phyloP scores from a whole-genome alignment of 2,888 invertebrate genomes.

The Lysandra coridon region DNA sequence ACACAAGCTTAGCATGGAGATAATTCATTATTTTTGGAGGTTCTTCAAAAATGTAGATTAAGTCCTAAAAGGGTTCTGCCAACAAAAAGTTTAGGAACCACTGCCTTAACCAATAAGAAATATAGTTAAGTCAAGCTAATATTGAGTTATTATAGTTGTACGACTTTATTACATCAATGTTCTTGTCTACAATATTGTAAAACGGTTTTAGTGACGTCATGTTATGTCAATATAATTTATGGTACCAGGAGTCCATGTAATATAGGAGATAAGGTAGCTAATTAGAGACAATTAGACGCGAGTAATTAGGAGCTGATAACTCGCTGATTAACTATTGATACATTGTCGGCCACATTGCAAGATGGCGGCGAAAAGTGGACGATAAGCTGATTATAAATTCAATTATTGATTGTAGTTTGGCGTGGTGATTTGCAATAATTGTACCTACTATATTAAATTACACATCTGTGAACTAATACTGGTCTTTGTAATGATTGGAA shows the following conservation, averaged over 20 bases:
- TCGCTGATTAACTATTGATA: conserved; percentile 46
- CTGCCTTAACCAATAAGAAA: no score
- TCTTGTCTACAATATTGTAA: neutral
- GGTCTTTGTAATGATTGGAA: neutral
- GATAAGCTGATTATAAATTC: conserved; percentile 17
- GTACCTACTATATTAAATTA: neutral
- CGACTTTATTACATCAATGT: no score
- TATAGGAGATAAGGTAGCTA: conserved; percentile 41
- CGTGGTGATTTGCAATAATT: neutral
- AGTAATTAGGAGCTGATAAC: conserved; percentile 46
- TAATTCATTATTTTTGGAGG: no score
- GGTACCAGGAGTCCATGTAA: conserved; percentile 21
- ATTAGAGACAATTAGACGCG: conserved; percentile 43
- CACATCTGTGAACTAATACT: neutral
- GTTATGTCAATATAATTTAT: neutral
- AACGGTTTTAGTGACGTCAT: neutral
- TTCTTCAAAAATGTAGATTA: no score
- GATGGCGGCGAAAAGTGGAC: conserved; percentile 15
- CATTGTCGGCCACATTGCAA: conserved; percentile 23
- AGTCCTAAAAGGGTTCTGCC: no score
- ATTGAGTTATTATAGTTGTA: no score
- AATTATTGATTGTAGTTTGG: neutral
- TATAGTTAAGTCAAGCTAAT: no score
- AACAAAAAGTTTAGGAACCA: no score
- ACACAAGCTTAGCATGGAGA: no score